phyloP scores from a whole-genome alignment of 2,888 invertebrate species.

The Eupithecia centaureata region DNA sequence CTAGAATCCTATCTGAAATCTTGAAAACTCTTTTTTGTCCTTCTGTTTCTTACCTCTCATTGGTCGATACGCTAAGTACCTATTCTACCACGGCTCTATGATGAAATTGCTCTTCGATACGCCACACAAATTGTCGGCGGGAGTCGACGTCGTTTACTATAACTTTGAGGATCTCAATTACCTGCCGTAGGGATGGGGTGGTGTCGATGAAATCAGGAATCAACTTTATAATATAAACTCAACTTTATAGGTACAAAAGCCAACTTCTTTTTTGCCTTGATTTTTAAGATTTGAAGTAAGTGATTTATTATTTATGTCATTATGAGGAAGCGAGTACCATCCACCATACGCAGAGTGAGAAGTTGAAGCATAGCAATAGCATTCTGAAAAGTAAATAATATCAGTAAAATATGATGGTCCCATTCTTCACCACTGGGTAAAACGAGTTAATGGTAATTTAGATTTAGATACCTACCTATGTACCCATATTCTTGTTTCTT shows the following conservation, averaged over 20 bases:
- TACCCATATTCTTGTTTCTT: too few species aligned
- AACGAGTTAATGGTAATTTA: too few species aligned
- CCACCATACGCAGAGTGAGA: too few species aligned
- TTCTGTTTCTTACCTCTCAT: constrained; percentile 1
- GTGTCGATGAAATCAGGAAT: constrained; percentile 40
- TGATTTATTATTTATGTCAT: too few species aligned
- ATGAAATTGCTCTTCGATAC: constrained; percentile 52
- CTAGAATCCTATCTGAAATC: background rate
- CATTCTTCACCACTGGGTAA: too few species aligned
- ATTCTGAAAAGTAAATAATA: too few species aligned
- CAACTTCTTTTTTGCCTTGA: background rate
- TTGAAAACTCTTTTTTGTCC: background rate
- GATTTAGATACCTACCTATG: too few species aligned
- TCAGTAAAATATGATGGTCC: too few species aligned
- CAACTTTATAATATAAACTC: too few species aligned
- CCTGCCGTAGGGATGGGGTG: constrained; percentile 52
- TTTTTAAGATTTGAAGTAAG: background rate
- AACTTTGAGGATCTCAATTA: constrained; percentile 62
- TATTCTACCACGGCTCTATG: constrained; percentile 29
- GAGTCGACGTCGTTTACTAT: constrained; percentile 50
- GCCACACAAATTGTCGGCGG: constrained; percentile 34
- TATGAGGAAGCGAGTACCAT: too few species aligned
- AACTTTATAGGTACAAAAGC: background rate
- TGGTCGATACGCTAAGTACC: background rate
- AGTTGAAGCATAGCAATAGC: too few species aligned